Conservation (phyloP, 2,113 vertebrate genomes). For the Ramphastos sulfuratus region DNA sequence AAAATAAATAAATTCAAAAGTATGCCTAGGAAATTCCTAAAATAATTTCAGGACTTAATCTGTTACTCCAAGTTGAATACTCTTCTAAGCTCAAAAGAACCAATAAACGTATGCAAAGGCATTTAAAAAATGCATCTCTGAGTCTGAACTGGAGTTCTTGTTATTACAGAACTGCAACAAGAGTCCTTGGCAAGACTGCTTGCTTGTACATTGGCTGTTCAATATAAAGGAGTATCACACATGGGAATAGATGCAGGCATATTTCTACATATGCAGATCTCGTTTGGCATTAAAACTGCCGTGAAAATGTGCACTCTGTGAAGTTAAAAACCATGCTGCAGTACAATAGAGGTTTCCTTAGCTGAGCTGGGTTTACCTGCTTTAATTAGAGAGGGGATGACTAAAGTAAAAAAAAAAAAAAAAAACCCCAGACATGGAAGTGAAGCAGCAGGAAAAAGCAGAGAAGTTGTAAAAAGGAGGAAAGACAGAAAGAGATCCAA, state of each 20-base stretch:
- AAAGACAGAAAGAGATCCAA: neutral
- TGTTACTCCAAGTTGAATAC: neutral
- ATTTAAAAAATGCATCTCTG: constrained; percentile 11
- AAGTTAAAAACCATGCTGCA: neutral
- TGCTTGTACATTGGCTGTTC: constrained; percentile 3
- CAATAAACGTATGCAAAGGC: neutral
- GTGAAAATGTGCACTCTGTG: neutral
- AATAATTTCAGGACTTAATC: constrained; percentile 20
- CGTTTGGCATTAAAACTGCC: neutral
- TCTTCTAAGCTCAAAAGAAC: neutral
- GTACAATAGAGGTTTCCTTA: neutral
- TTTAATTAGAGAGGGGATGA: neutral
- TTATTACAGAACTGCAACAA: constrained; percentile 1
- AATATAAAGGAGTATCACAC: neutral
- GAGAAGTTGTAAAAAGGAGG: neutral
- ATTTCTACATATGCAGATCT: constrained; percentile 5
- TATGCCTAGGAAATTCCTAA: constrained; percentile 17
- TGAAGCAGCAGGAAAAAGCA: neutral
- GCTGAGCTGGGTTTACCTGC: neutral
- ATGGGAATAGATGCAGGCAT: neutral
- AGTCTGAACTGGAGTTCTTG: constrained; percentile 16
- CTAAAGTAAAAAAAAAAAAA: neutral
- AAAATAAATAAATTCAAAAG: neutral
- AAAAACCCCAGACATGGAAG: neutral
- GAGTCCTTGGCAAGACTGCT: neutral